A percentile compares a stretch with the other conserved stretches of the same genome.
These are phyloP conservation scores for Drosophila rufa DNA, from an alignment of 1,140 invertebrate genomes.

Conservation along the genomic window DNA sequence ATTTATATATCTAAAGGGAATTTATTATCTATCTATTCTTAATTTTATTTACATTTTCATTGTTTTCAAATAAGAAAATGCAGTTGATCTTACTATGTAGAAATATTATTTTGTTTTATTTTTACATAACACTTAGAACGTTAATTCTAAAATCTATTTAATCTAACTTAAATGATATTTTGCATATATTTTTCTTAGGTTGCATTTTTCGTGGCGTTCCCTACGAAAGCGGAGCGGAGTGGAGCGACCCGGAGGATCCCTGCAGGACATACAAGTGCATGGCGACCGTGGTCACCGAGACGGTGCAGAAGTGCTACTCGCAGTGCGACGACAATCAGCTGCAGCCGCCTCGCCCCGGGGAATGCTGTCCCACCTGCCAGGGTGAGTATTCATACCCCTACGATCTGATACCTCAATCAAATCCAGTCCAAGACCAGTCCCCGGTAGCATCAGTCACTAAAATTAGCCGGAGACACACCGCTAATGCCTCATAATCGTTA, in stretches of 20 bases:
- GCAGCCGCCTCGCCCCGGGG: constrained; percentile 88
- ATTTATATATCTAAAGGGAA: too few relatives aligned
- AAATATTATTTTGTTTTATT: background rate
- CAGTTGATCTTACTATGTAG: too few relatives aligned
- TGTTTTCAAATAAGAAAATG: too few relatives aligned
- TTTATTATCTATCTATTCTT: too few relatives aligned
- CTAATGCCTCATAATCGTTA: constrained; percentile 67
- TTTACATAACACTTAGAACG: background rate
- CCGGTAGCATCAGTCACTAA: constrained; percentile 69
- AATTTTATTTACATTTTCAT: too few relatives aligned
- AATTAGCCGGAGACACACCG: constrained; percentile 58
- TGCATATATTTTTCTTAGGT: constrained; percentile 85
- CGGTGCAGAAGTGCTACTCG: constrained; percentile 91
- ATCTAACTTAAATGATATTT: too few relatives aligned
- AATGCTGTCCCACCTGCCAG: constrained; percentile 94
- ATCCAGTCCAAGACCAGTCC: constrained; percentile 26
- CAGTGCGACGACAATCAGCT: constrained; percentile 90
- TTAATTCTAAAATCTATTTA: background rate
- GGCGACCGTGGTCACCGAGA: constrained; percentile 93
- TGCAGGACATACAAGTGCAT: constrained; percentile 91
- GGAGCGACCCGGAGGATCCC: constrained; percentile 89
- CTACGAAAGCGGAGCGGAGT: constrained; percentile 91
- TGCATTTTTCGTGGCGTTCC: constrained; percentile 90
- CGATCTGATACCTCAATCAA: constrained; percentile 13
- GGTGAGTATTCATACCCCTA: constrained; percentile 85